phyloP scores from a whole-genome alignment of 1,140 invertebrate genomes.

The Danaus plexippus region DNA sequence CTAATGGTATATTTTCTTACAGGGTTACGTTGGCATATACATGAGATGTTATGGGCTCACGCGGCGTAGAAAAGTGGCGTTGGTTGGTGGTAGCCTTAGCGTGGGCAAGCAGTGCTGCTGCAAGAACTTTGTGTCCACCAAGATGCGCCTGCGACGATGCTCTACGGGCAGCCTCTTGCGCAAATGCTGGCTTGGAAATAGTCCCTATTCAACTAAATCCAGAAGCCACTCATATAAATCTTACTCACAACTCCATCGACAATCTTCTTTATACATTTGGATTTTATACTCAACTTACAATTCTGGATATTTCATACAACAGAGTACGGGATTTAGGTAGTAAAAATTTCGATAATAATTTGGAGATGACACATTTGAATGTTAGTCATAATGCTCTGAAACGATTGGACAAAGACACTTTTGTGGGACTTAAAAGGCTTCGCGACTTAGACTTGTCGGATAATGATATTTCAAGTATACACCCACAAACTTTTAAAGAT shows the following conservation, averaged over 20 bases:
- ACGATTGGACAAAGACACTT: slow-evolving; percentile 80
- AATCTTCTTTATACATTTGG: slow-evolving; percentile 80
- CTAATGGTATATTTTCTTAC: slow-evolving; percentile 36
- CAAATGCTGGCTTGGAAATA: slow-evolving; percentile 82
- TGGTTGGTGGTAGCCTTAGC: slow-evolving; percentile 62
- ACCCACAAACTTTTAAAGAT: slow-evolving; percentile 80
- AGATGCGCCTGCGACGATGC: slow-evolving; percentile 88
- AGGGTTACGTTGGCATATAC: slow-evolving; percentile 52
- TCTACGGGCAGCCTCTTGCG: slow-evolving; percentile 80
- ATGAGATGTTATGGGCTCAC: slow-evolving; percentile 70
- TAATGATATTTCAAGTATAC: slow-evolving; percentile 83
- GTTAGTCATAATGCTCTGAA: slow-evolving; percentile 82
- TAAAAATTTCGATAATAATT: slow-evolving; percentile 84
- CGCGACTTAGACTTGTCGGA: slow-evolving; percentile 79
- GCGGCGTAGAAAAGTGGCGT: slow-evolving; percentile 61
- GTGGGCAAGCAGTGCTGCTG: slow-evolving; percentile 51
- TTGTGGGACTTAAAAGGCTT: slow-evolving; percentile 81
- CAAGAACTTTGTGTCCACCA: slow-evolving; percentile 81
- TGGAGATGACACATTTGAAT: slow-evolving; percentile 79
- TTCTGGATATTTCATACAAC: slow-evolving; percentile 87
- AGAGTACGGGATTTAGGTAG: slow-evolving; percentile 82
- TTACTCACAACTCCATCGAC: slow-evolving; percentile 81
- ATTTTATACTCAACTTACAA: slow-evolving; percentile 84
- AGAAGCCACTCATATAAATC: slow-evolving; percentile 82
- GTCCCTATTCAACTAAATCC: slow-evolving; percentile 91